These are phyloP conservation scores for Scolanthus callimorphus DNA, from an alignment of 92 coral and sea anemone genomes.

Conservation along the genomic window DNA sequence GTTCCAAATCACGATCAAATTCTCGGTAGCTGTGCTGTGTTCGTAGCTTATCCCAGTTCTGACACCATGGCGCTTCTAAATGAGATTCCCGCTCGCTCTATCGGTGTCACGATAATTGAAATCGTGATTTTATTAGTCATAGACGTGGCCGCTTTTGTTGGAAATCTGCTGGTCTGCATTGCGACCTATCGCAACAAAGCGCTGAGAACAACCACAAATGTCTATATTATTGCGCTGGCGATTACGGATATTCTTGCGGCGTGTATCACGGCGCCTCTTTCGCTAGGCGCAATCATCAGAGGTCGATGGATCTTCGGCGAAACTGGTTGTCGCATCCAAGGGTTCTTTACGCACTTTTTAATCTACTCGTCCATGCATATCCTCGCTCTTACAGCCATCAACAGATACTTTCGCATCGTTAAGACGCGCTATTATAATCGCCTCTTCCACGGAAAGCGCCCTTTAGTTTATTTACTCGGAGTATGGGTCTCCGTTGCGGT, in stretches of 20 bases:
- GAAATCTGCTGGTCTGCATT: slow-evolving; percentile 19
- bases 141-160: slow-evolving; percentile 19
- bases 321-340: slow-evolving; percentile 21
- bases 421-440: slow-evolving; percentile 23
- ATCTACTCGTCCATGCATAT: slow-evolving; percentile 27
- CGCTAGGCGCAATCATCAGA: slow-evolving; percentile 15
- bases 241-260: slow-evolving; percentile 19
- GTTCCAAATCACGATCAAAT: no score
- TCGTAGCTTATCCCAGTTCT: no score
- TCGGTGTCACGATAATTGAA: slow-evolving; percentile 2
- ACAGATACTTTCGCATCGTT: slow-evolving; percentile 30
- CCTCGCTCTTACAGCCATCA: slow-evolving; percentile 23
- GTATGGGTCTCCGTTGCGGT: slow-evolving; percentile 21
- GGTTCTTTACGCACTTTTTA: slow-evolving; percentile 28
- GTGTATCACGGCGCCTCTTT: slow-evolving; percentile 11
- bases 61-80: no score
- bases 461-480: neutral
- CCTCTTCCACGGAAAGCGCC: slow-evolving; percentile 9
- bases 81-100: neutral
- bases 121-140: slow-evolving; percentile 11
- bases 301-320: slow-evolving; percentile 23
- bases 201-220: slow-evolving; percentile 12
- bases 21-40: no score
- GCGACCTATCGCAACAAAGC: slow-evolving; percentile 13
- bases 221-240: slow-evolving; percentile 24